These are phyloP conservation scores for Tenthredo amoena DNA, from an alignment of 2,888 invertebrate species.

Conservation along the genomic window DNA sequence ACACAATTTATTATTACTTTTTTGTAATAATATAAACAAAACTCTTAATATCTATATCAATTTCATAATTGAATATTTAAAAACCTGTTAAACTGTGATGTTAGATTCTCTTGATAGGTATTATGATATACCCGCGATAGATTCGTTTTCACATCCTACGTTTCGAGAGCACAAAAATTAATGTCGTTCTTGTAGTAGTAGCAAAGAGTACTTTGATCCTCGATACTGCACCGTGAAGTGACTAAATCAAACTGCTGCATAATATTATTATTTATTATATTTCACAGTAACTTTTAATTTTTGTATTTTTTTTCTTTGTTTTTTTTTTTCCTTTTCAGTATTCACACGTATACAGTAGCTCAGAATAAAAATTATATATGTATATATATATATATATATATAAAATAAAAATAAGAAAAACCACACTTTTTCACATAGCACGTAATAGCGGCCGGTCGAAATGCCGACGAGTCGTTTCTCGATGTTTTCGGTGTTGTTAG, in stretches of 20 bases:
- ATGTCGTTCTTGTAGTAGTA: slow-evolving; percentile 20
- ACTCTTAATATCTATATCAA: slow-evolving; percentile 11
- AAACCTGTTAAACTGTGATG: slow-evolving; percentile 51
- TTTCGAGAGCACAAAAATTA: slow-evolving; percentile 43
- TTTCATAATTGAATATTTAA: slow-evolving; percentile 47
- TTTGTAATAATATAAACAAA: not conserved
- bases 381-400: not conserved
- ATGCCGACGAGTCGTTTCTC: not conserved
- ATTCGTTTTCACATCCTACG: slow-evolving; percentile 46
- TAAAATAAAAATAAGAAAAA: not conserved
- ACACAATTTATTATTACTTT: not conserved
- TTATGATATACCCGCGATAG: not conserved
- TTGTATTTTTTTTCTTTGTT: not conserved
- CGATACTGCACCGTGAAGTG: slow-evolving; percentile 31
- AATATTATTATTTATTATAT: slow-evolving; percentile 25
- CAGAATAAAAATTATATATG: not conserved
- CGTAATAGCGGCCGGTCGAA: slow-evolving; percentile 5
- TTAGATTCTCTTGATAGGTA: slow-evolving; percentile 25
- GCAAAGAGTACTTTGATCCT: slow-evolving; percentile 40
- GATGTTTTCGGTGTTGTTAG: not conserved
- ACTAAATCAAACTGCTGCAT: slow-evolving; percentile 43
- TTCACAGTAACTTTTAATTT: slow-evolving; percentile 42
- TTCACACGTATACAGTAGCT: not conserved
- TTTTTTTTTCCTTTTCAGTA: not conserved
- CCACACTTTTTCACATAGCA: slow-evolving; percentile 34